phyloP scores from a whole-genome alignment of 64 coral and sea anemone species.

The Exaiptasia diaphana region DNA sequence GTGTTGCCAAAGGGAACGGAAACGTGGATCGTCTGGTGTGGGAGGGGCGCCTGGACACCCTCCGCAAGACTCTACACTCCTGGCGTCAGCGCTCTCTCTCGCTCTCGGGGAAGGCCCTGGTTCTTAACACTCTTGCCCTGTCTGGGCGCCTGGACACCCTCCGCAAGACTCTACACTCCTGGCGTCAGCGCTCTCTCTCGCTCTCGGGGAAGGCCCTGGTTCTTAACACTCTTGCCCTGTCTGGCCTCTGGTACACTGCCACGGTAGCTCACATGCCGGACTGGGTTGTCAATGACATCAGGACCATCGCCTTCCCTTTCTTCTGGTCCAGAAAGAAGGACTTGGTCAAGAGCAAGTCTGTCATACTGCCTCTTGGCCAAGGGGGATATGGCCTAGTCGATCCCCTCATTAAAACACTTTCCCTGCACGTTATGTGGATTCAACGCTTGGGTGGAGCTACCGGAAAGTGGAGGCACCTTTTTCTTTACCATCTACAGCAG shows the following conservation, averaged over 20 bases:
- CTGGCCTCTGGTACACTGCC: too few species aligned
- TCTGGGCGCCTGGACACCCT: too few species aligned
- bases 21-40: not conserved
- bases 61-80: not conserved
- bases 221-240: too few species aligned
- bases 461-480: not conserved
- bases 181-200: too few species aligned
- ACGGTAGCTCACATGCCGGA: too few species aligned
- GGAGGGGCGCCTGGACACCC: not conserved
- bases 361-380: not conserved
- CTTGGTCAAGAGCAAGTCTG: too few species aligned
- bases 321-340: slow-evolving; percentile 30
- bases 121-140: slow-evolving; percentile 17
- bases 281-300: too few species aligned
- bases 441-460: not conserved
- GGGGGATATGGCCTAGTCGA: slow-evolving; percentile 17
- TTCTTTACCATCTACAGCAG: not conserved
- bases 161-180: too few species aligned
- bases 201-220: too few species aligned
- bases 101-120: not conserved
- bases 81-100: not conserved
- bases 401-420: not conserved
- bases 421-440: slow-evolving; percentile 28
- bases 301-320: too few species aligned
- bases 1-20: not conserved